Evolutionary conservation across 2,113 vertebrate species (phyloP), one percentile per base, ranked within the genome.

Genomic region (Phalacrocorax brasilianus): DNA sequence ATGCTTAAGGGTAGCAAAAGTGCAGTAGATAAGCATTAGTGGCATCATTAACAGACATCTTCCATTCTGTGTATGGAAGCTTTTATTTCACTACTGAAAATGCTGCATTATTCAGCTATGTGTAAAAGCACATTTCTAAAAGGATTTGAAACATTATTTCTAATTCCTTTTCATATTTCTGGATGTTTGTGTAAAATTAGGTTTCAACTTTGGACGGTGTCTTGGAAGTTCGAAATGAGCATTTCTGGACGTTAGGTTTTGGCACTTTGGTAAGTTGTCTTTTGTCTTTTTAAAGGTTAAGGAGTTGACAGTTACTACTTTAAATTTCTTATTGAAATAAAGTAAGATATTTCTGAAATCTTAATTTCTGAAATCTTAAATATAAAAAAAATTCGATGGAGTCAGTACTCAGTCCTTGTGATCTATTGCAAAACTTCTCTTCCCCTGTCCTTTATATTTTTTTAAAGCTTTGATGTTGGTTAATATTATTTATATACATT

Each of bases 181-280:
- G 72, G 26, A 42, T 81, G 11, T 92, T 81, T 75, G 21, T 59
- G 14, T 75, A 85, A 84, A 84, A 91, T 86, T 95, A 99, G 99
- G 99, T 99, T 77, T 99, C 99, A 22, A 99, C 99, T 76, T 98
- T 99, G 96, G 99, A 99, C 93, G 99, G 99, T 3, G 99, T 99
- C 58, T 97, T 99, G 88, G 99, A 99, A 97, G 99, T 99, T 70
- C 97, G 99, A 50, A 99, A 99, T 75, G 99, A 99, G 73, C 99
- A 99, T 95, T 99, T 99, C 96, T 99, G 99, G 99, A 99, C 99
- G 1, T 97, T 99, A 23, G 99, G 99, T 73, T 99, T 99, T 93
- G 99, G 99, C 28, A 99, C 98, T 84, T 96, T 99, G 99, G 99
- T 99, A 98, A 77, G 99, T 98, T 88, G 5, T 73, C 49, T 28